phyloP scores from a whole-genome alignment of 2,113 vertebrate species.

The Catagonus wagneri region DNA sequence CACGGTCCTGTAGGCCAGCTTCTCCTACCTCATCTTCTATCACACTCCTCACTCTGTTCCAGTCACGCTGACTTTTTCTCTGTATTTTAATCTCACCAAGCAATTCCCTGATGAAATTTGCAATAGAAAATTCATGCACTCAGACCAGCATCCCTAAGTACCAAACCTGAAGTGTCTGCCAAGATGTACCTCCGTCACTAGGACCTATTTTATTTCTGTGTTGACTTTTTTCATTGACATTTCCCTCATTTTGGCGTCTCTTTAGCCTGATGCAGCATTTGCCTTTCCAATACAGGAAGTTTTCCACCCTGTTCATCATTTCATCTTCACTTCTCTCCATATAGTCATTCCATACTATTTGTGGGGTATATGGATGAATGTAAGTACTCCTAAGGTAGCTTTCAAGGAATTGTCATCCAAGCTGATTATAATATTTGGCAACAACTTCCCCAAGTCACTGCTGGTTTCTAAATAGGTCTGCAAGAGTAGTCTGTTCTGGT shows the following conservation, averaged over 20 bases:
- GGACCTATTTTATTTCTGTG: background rate
- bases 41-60: accelerated
- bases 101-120: background rate
- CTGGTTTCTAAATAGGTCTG: background rate
- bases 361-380: background rate
- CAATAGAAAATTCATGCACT: background rate
- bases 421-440: accelerated
- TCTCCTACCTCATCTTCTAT: background rate
- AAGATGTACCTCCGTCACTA: accelerated
- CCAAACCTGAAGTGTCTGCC: background rate
- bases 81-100: background rate
- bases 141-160: background rate
- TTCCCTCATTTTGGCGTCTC: background rate
- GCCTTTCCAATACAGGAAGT: background rate
- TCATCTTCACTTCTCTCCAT: background rate
- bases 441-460: background rate
- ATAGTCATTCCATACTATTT: background rate
- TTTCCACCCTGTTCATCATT: background rate
- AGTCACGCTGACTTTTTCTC: background rate
- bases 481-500: background rate
- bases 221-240: background rate
- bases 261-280: background rate
- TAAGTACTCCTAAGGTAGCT: background rate
- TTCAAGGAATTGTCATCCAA: background rate
- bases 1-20: accelerated